Evolutionary conservation across 2,888 invertebrate species (phyloP), one percentile per base, ranked within the genome.

Genomic region (Gasteruption jaculator): DNA sequence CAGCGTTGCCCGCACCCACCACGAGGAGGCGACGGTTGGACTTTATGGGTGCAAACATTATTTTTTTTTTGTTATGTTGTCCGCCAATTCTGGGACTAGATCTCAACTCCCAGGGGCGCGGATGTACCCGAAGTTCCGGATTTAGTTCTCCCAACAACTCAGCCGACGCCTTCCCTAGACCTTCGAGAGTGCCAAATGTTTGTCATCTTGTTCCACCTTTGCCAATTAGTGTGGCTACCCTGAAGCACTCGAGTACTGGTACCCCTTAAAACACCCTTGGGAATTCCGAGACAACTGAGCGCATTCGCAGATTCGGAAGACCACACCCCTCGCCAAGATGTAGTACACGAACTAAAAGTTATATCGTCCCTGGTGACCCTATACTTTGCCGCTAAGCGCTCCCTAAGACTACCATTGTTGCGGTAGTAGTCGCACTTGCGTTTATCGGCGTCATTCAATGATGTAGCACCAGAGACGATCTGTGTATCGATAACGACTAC

Each of bases 281-380:
- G 12, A 0, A 51, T 20, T 1, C 44, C 49, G 19, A 49, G 22
- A 12, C 21, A 35, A 6, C 44, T 8, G 12, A 50, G 30, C 18
- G 6, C 20, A 12, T 45, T 21, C n/a, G 38, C 50, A 15, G 50
- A 50, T 25, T 12, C 30, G 5, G 16, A 20, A n/a, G 38, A 41
- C 49, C 52, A 52, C 1, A 52, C 30, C 2, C 53, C 52, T 26
- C 49, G 35, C 50, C 49, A 50, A 3, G 47, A 46, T 1, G 49
- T 19, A 3, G 49, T 52, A 14, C 47, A 46, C 3, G 46, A 44
- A 11, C 41, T 29, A 14, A 49, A 48, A 2, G 38, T 3, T 3
- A 43, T 16, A 8, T 37, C 15, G 2, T 10, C 5, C 19, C 15
- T 2, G 6, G 11, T n/a, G n/a, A n/a, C n/a, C n/a, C n/a, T 8